Base-by-base conservation (phyloP, 92 coral and sea anemone genomes). In the Parazoanthus darwini region DNA sequence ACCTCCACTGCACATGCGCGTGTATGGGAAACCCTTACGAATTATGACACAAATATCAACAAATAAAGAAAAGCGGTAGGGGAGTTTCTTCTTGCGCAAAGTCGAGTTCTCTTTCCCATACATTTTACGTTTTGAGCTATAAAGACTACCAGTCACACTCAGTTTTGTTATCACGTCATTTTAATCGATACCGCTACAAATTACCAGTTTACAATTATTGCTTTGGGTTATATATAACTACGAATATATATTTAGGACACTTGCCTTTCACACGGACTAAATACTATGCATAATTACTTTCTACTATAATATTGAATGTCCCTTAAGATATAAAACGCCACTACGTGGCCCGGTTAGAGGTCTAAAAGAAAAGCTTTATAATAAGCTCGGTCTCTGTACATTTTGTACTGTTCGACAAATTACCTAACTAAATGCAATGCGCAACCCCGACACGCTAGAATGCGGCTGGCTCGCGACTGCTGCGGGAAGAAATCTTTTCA, bases 121-220 rank as follows among this genome's bases (percentile, higher is more conserved):
- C n/a, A 63, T 23, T 18, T 63, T 63, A 23, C 20, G 7, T 63
- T 22, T 5, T 63, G 70, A 22, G 3, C 1, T 63, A 4, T 37
- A 25, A 39, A 37, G 7, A 76, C 26, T 5, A 76, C 80, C 39
- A 76, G 15, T 23, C n/a, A 18, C 80, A 76, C 51, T 39, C 80
- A 39, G 50, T 20, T 48, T 71, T 54, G 74, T 73, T 68, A 71
- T 74, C 87, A 68, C 44, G 43, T 84, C 1, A 43, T 80, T 84
- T 84, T 51, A 84, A 44, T 84, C 25, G 68, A 73, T 79, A 84
- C 87, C 87, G 77, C 43, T 84, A 84, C 77, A 84, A 84, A 25
- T 46, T 71, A 84, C 87, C 78, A 46, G 78, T 20, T 66, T 82
- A 82, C 86, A 82, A 38, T 82, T 84, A 37, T 48, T 48, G 18